Evolutionary conservation across 2,797 vertebrate species (phyloP).

Genomic region (Acanthurus leucopareius): DNA sequence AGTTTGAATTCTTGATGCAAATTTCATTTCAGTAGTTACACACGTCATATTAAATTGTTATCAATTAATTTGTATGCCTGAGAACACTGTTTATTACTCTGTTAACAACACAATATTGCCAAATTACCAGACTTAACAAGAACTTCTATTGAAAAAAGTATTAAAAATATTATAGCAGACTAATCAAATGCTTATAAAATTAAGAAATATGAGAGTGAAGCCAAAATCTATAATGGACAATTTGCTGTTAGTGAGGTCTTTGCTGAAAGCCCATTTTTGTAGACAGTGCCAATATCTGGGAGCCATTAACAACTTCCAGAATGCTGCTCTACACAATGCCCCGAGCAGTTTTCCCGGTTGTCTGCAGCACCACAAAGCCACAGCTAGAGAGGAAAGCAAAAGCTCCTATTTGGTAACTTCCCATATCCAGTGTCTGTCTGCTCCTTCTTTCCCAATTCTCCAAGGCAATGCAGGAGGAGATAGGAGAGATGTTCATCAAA

Average conservation of each 20-base stretch:
- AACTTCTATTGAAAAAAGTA: constrained; percentile 32
- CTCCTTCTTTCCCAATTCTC: constrained; percentile 18
- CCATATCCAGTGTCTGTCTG: constrained; percentile 17
- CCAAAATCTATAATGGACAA: constrained; percentile 48
- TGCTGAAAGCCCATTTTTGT: constrained; percentile 10
- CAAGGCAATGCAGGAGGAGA: constrained; percentile 31
- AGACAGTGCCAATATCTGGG: constrained; percentile 23
- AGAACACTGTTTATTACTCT: constrained; percentile 9
- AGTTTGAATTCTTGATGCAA: constrained; percentile 9
- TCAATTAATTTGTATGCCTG: background rate
- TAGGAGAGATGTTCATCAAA: constrained; percentile 37
- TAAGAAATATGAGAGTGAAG: constrained; percentile 21
- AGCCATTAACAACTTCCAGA: constrained; percentile 23
- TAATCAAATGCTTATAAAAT: constrained; percentile 29
- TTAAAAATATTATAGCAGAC: constrained; percentile 34
- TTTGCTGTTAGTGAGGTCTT: constrained; percentile 27
- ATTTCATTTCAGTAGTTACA: constrained; percentile 31
- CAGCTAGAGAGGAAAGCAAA: constrained; percentile 21
- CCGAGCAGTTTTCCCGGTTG: constrained; percentile 5
- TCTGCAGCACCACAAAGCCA: constrained; percentile 16
- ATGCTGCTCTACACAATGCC: constrained; percentile 6
- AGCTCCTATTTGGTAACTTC: constrained; percentile 18
- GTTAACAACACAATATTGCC: constrained; percentile 20
- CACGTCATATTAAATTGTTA: constrained; percentile 5
- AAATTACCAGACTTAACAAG: constrained; percentile 19